Base-by-base conservation (phyloP, 1,140 invertebrate genomes). In the Varroa destructor region DNA sequence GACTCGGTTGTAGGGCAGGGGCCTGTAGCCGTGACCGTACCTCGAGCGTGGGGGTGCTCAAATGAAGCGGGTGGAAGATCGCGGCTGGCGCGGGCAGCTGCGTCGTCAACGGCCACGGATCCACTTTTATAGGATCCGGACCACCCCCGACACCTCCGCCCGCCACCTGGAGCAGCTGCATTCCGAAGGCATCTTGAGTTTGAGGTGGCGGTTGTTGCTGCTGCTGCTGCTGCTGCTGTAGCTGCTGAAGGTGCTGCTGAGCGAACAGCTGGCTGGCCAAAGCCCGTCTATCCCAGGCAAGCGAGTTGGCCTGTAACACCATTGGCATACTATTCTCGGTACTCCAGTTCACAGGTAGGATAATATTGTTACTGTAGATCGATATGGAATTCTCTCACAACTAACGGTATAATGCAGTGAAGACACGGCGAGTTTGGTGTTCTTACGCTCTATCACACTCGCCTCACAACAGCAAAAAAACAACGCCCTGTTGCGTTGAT, bases 221-320 rank as follows among this genome's bases (percentile, higher is more conserved):
- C 37, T 67, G 61, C 37, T 67, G 57, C 12, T 58, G 57, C 4
- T 58, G 57, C 3, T 58, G 61, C 57, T 58, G 57, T 37, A 58
- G 57, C 25, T 58, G 57, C 57, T 36, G 57, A 36, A 58, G 57
- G 57, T 58, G 57, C 40, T 58, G 57, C 12, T 58, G 57, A 58
- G 61, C 40, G 61, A 67, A 67, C 40, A 67, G 46, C 40, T 67
- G 61, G 40, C 40, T 43, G 61, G 61, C 61, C 40, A 46, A 37
- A 67, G 61, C 61, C 61, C 61, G 40, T 67, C 61, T 67, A 67
- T 67, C 61, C 61, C 61, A 67, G 36, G 46, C 12, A 14, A 37
- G 37, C 61, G 37, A 67, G 46, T 67, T 67, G 46, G 61, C 61
- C 61, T 67, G 61, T 46, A 67, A 46, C 40, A 67, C 61, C 61